Evolutionary conservation across 2,888 invertebrate genomes (phyloP).

Genomic region (Eudemis profundana): DNA sequence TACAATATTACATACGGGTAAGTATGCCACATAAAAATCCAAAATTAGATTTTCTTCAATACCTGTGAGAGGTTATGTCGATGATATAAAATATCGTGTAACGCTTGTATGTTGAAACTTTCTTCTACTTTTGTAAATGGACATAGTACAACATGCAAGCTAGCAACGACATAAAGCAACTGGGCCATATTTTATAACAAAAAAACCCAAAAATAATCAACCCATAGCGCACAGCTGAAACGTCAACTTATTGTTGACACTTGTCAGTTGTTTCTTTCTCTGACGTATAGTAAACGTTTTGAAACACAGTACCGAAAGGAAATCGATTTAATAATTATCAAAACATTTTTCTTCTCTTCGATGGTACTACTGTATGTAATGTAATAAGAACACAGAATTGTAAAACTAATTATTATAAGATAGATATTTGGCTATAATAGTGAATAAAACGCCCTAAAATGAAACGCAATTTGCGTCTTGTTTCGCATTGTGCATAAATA

Average conservation of each 20-base stretch:
- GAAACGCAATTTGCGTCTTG: conserved; percentile 3
- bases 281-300: conserved; percentile 20
- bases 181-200: conserved; percentile 87
- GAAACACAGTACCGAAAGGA: not conserved
- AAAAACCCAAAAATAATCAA: conserved; percentile 58
- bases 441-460: not conserved
- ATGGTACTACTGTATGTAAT: too few species aligned
- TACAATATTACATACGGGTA: conserved; percentile 53
- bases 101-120: conserved; percentile 99
- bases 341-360: too few species aligned
- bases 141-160: conserved; percentile 92
- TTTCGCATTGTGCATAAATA: not conserved
- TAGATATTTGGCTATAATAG: not conserved
- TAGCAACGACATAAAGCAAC: conserved; percentile 90
- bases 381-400: too few species aligned
- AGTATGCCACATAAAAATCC: conserved; percentile 65
- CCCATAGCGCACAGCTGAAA: conserved; percentile 57
- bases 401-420: too few species aligned
- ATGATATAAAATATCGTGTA: conserved; percentile 97
- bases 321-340: too few species aligned
- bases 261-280: too few species aligned
- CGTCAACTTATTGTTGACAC: conserved; percentile 31
- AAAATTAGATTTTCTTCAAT: conserved; percentile 78
- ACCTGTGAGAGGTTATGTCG: conserved; percentile 94
- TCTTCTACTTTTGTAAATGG: conserved; percentile 99